Conservation (phyloP, 2,888 invertebrate species). For the Epiblema foenella region DNA sequence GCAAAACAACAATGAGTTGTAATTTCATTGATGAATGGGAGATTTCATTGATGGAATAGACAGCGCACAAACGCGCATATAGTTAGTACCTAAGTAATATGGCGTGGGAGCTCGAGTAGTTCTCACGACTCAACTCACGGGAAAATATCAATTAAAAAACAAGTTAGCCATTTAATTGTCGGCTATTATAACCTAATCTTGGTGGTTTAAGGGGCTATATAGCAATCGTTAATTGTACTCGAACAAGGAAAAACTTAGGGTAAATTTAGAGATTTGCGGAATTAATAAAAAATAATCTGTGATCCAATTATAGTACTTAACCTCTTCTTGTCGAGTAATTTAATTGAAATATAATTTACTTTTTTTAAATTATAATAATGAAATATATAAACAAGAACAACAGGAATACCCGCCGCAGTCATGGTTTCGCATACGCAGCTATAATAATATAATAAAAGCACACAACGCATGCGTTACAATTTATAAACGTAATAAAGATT, state of each 20-base stretch:
- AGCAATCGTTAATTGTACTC: not conserved
- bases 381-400: too few species aligned
- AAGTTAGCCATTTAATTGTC: constrained; percentile 54
- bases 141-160: constrained; percentile 70
- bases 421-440: not conserved
- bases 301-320: too few species aligned
- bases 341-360: too few species aligned
- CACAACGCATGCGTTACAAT: too few species aligned
- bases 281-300: not conserved
- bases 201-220: not conserved
- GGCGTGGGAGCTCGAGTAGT: constrained; percentile 74
- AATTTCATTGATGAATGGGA: constrained; percentile 71
- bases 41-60: constrained; percentile 70
- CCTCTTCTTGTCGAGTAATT: too few species aligned
- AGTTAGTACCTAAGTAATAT: constrained; percentile 68
- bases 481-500: too few species aligned
- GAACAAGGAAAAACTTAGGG: not conserved
- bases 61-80: constrained; percentile 56
- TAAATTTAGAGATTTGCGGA: not conserved
- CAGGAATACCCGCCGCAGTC: not conserved
- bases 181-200: constrained; percentile 24
- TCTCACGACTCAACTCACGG: constrained; percentile 74
- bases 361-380: too few species aligned
- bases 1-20: constrained; percentile 56
- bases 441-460: not conserved